Evolutionary conservation across 1,140 invertebrate genomes (phyloP), one percentile per base, ranked within the genome.

Genomic region (Sinonovacula constricta): DNA sequence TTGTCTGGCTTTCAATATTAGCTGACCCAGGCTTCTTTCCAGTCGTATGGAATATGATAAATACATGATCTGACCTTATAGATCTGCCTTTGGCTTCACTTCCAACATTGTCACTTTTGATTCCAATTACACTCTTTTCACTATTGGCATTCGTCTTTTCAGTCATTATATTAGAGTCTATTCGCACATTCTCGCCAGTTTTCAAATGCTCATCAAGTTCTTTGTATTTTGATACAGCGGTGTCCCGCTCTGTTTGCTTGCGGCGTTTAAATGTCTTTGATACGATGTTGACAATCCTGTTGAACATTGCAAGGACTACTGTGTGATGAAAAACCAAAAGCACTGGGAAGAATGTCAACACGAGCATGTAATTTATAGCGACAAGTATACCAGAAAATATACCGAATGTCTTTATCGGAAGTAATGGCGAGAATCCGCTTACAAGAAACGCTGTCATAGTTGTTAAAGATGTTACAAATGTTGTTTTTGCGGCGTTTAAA

Each of bases 391-490:
- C 87, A 4, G 88, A 51, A 72, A 90, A 90, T 30, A 90, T 39
- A 26, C 88, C 89, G 56, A 89, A 90, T 2, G 88, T 80, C 24
- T 74, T 68, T 0, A 86, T 83, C 0, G 83, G 81, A 10, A 89
- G 81, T 1, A 90, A 56, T 0, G 86, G 88, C 0, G 87, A 86
- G 4, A 84, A 54, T 0, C 78, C 85, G 54, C 81, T 87, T 14
- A 84, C 81, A 18, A 84, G 56, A 76, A 90, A 90, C 1, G 89
- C 89, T 15, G 74, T 54, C 74, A 83, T 85, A 1, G 88, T 89
- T 14, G 88, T 89, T 3, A 88, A n/a, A 28, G 88, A 89, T 14
- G 87, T 88, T 10, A 87, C 80, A 62, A 89, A 83, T 63, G 87
- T 89, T 14, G 83, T 84, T 45, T 85, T 79, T 0, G 84, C 83